Conservation (phyloP, 2,888 invertebrate genomes). For the Alcis repandata region DNA sequence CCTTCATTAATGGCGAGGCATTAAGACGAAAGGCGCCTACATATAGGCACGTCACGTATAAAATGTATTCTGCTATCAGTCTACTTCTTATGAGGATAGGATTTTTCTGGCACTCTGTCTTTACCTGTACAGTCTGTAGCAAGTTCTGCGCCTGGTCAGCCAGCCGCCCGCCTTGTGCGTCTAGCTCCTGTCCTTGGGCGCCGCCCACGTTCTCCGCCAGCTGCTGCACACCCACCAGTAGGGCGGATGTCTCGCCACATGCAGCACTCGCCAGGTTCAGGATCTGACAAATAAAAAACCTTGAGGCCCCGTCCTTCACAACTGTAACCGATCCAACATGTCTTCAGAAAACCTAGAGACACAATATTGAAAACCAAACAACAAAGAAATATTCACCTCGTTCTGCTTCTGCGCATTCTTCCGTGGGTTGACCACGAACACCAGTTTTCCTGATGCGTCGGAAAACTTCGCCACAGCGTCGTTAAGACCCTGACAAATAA, state of each 20-base stretch:
- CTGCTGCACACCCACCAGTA: conserved; percentile 55
- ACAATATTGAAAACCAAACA: neutral
- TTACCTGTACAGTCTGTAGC: conserved; percentile 60
- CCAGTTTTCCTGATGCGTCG: conserved; percentile 54
- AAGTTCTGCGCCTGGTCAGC: conserved; percentile 58
- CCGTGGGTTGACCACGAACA: conserved; percentile 52
- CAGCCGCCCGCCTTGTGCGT: conserved; percentile 47
- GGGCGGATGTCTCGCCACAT: conserved; percentile 53
- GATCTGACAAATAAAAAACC: conserved; percentile 49
- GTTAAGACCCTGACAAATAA: conserved; percentile 47
- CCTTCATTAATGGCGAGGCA: too few species aligned
- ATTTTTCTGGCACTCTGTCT: too few species aligned
- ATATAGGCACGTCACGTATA: too few species aligned
- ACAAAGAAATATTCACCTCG: conserved; percentile 44
- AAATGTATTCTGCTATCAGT: too few species aligned
- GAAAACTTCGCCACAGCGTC: conserved; percentile 54
- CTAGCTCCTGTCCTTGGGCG: conserved; percentile 46
- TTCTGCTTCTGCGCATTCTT: conserved; percentile 52
- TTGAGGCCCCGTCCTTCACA: too few species aligned
- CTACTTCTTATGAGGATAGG: too few species aligned
- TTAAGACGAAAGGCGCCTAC: too few species aligned
- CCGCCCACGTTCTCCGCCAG: conserved; percentile 53
- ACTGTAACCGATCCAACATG: too few species aligned
- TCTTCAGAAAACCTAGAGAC: too few species aligned
- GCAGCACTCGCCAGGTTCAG: conserved; percentile 53